Evolutionary conservation across 2,113 vertebrate species (phyloP), one percentile per base, ranked within the genome.

Genomic region (Xyliphius kryptos): DNA sequence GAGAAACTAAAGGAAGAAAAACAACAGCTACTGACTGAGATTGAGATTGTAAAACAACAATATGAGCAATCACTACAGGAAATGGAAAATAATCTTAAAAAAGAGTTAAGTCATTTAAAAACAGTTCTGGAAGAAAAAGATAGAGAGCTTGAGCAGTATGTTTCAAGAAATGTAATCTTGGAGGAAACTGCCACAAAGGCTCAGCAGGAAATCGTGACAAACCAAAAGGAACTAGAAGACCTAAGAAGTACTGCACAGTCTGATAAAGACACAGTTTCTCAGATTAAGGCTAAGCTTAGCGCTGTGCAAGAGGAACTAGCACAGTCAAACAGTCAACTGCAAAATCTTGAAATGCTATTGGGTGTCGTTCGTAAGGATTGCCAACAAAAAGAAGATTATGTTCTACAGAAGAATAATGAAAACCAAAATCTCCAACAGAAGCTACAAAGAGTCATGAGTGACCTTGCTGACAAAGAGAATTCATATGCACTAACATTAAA

Each of bases 61-160:
- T 86, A 89, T 0, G 79, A 91, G 75, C 58, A 85, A 10, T 85
- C 86, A 13, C 48, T 89, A 15, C 83, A 85, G 22, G 81, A 72
- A 61, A 62, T 86, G 9, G 86, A 96, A 73, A 91, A 91, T 74
- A 75, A 74, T 12, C 73, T 93, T 7, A 91, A 86, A 75, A 87
- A 91, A 38, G 89, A 97, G 54, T 75, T 95, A 14, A 88, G 84
- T 56, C 83, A 87, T 1, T 74, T 96, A 20, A 89, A 77, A 51
- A 80, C 88, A 32, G 80, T 87, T 5, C 44, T 95, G 53, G 79
- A 88, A 56, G 90, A 91, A 60, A 96, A 89, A 51, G 87, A 93
- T 15, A 89, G 82, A 55, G 73, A 81, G 46, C 41, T 92, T 19
- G 74, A 86, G 66, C 85, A 89, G 17, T 74, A 81, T 13, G 69